Conservation (phyloP, 2,113 vertebrate genomes). For the Mixornis gularis region DNA sequence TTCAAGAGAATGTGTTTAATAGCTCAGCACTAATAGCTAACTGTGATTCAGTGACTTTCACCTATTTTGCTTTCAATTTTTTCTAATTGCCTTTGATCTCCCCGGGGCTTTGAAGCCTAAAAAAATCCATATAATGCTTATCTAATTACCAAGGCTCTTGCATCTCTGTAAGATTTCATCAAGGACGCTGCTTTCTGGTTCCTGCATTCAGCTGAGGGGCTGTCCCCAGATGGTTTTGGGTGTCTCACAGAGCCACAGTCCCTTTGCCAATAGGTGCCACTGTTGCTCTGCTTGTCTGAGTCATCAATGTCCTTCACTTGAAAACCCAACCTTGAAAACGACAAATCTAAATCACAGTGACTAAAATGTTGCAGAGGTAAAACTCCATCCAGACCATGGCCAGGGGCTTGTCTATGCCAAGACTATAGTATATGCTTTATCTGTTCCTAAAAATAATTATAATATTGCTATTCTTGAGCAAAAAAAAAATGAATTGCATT, state of each 20-base stretch:
- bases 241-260: neutral
- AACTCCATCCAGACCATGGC: neutral
- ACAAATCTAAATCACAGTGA: neutral
- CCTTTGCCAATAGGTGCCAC: conserved; percentile 31
- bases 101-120: neutral
- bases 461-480: neutral
- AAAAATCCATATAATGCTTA: neutral
- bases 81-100: neutral
- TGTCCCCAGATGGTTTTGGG: neutral
- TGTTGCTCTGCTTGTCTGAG: neutral
- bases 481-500: neutral
- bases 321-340: neutral
- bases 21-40: neutral
- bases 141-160: neutral
- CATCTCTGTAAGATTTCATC: neutral
- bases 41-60: neutral
- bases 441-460: neutral
- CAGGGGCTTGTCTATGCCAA: neutral
- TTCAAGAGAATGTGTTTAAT: neutral
- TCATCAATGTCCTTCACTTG: neutral
- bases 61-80: neutral
- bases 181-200: neutral
- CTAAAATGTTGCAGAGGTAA: neutral
- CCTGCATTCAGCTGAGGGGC: neutral
- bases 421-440: neutral